Conservation (phyloP, 1,140 invertebrate genomes). For the Apis laboriosa region DNA sequence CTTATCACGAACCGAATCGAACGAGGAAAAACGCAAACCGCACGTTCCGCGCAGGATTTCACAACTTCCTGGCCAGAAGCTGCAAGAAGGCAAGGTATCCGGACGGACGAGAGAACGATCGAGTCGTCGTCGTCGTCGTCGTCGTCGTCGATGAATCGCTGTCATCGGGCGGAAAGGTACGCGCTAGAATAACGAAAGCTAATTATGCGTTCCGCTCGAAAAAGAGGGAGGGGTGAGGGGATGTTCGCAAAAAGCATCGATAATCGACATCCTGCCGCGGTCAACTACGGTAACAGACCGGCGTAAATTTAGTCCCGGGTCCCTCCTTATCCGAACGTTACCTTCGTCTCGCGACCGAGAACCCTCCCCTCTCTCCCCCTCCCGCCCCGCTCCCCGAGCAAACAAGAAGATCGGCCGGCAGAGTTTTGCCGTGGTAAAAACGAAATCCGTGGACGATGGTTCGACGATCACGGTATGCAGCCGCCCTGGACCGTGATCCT, state of each 20-base stretch:
- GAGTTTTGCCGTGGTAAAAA: slow-evolving; percentile 55
- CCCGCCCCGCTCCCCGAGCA: slow-evolving; percentile 49
- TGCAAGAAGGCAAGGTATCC: not conserved
- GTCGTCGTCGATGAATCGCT: slow-evolving; percentile 50
- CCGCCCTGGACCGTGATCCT: slow-evolving; percentile 18
- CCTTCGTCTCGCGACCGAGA: slow-evolving; percentile 50
- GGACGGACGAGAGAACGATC: slow-evolving; percentile 6
- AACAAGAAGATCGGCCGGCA: slow-evolving; percentile 61
- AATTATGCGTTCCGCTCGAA: slow-evolving; percentile 66
- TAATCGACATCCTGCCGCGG: slow-evolving; percentile 71
- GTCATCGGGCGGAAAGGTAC: slow-evolving; percentile 62
- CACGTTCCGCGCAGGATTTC: slow-evolving; percentile 30
- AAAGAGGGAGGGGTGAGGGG: slow-evolving; percentile 47
- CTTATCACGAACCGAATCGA: not conserved
- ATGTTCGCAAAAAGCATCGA: slow-evolving; percentile 64
- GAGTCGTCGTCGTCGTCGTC: not conserved
- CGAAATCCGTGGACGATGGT: slow-evolving; percentile 60
- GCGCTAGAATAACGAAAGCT: slow-evolving; percentile 76
- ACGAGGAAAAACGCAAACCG: slow-evolving; percentile 3
- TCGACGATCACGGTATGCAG: slow-evolving; percentile 47
- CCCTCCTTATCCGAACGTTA: slow-evolving; percentile 32
- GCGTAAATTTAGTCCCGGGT: slow-evolving; percentile 57
- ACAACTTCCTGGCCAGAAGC: slow-evolving; percentile 20
- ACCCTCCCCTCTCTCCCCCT: slow-evolving; percentile 41
- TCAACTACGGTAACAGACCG: slow-evolving; percentile 58